Conservation (phyloP, 2,797 vertebrate genomes). For the Pteropus rufus region DNA sequence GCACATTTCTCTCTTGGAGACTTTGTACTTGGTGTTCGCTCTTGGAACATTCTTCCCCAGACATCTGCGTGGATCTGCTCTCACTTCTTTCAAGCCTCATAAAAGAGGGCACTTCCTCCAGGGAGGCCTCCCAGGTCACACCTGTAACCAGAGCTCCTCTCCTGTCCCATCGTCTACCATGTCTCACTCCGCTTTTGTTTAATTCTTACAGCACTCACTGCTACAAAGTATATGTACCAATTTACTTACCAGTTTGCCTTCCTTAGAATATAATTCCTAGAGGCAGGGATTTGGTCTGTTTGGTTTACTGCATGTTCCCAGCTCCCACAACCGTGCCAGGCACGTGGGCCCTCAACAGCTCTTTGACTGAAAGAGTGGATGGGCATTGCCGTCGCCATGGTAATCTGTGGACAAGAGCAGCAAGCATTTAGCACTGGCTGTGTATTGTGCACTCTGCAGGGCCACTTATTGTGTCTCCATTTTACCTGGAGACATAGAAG, state of each 20-base stretch:
- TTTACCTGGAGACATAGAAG: neutral
- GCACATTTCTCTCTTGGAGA: too few relatives aligned
- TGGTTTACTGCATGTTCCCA: neutral
- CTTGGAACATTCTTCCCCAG: neutral
- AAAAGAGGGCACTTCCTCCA: neutral
- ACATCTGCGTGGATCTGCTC: rapidly evolving
- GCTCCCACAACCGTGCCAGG: rapidly evolving
- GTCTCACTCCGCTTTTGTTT: neutral
- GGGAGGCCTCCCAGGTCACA: neutral
- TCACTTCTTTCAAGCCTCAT: neutral
- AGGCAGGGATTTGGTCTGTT: neutral
- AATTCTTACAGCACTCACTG: neutral
- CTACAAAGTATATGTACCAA: neutral
- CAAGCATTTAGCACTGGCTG: neutral
- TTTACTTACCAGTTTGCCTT: neutral
- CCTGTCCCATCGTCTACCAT: rapidly evolving
- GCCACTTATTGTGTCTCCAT: neutral
- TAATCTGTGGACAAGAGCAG: neutral
- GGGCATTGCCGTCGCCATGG: rapidly evolving
- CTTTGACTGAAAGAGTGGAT: neutral
- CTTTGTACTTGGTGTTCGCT: neutral
- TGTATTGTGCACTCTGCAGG: too few relatives aligned
- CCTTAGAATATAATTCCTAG: neutral
- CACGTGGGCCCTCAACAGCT: neutral
- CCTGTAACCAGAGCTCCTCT: neutral